Evolutionary conservation across 2,888 invertebrate species (phyloP), one percentile per base, ranked within the genome.

Genomic region (Protophormia terraenovae): DNA sequence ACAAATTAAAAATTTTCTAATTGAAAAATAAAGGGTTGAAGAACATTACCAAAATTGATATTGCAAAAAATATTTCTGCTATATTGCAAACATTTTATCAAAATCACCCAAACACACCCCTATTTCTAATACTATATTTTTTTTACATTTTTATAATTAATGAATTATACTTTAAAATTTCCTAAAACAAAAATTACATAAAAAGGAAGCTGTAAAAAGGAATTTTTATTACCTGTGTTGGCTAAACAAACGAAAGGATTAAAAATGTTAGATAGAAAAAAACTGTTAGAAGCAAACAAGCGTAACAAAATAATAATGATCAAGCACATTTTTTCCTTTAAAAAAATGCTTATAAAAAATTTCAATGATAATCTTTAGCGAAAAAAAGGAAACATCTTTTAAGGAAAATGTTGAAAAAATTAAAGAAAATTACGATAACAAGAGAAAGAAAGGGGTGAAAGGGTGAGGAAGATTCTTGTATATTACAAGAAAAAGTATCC

Each of bases 211-310:
- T 53, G 50, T 67, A 62, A 19, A n/a, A 62, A 50, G 41, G 10
- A 82, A 50, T 58, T 67, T 83, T 86, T 69, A 84, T 86, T 89
- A 88, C 89, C 89, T 89, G 88, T 83, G 87, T 83, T 87, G 79
- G 80, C 64, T 81, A 87, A 88, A 88, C 88, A 87, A 87, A 82
- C 84, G 73, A 86, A 87, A 87, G 87, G 87, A 88, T 88, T 87
- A 84, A 45, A 81, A 53, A 47, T 47, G 10, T 19, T 27, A 77
- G 22, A 6, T 41, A 4, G n/a, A 77, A 32, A 77, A 58, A 58
- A 41, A 53, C 38, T 12, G 69, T 35, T 60, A 50, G 50, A 29
- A 53, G 7, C 72, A 66, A 77, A 58, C 76, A 76, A 53, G 80
- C 85, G 80, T 73, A 76, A 82, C 80, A 73, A 73, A 73, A 35